Base-by-base conservation (phyloP, 30 jellyfish, hydroid and myxozoan species). In the Sanderia malayensis region DNA sequence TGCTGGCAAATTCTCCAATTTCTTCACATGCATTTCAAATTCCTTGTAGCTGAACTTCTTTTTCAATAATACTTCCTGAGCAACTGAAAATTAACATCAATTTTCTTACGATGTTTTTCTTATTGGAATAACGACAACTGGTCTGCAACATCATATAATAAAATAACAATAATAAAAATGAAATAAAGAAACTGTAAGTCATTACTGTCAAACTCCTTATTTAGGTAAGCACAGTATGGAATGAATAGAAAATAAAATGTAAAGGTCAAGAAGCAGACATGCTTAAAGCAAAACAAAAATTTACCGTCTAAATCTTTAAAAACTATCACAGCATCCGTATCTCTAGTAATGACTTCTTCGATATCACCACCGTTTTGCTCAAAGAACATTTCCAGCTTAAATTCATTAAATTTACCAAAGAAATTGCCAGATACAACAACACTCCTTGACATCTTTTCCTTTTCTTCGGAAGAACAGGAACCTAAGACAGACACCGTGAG, bases 331-430 rank as follows among this genome's bases (percentile, higher is more conserved):
- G 58, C 41, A 22, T 69, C 72, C 27, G n/a, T 71, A 18, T 24
- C 64, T 26, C 29, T 70, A 13, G 31, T 25, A 0, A 45, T 28
- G 4, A 47, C 17, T 31, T 71, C 58, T 52, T 55, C 47, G 9
- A 71, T 71, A 3, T 71, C 58, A 19, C 83, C 83, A 7, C 83
- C 83, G 4, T 72, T 72, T 27, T 49, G 47, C 58, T 71, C 65
- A 24, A 71, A 31, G 44, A 45, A 71, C 59, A 33, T 49, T 11
- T 20, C 27, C 21, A 71, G 37, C 18, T 2, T 6, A 11, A 46
- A 55, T 4, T 18, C 57, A 28, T 44, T 32, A 15, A 71, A 22
- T 19, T 30, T 46, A 0, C 26, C 41, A 25, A 52, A 28, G 30
- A 26, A 52, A 46, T 70, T 70, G 25, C 44, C 44, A 6, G 57